Conservation (phyloP, 2,113 vertebrate species). For the Bagarius yarrelli region DNA sequence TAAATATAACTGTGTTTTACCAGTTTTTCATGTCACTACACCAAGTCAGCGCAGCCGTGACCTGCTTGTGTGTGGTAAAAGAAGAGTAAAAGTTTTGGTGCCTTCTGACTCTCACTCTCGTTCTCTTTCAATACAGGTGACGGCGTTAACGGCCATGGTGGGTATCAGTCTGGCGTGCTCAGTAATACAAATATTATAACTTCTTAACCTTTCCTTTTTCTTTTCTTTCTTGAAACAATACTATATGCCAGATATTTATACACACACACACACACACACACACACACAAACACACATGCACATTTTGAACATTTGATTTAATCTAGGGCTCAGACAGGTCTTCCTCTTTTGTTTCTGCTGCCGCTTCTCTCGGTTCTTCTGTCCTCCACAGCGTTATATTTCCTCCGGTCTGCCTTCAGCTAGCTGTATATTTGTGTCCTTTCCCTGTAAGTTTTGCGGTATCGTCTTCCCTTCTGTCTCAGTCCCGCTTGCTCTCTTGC, state of each 20-base stretch:
- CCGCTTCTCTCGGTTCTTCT: constrained; percentile 26
- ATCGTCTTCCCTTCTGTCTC: neutral
- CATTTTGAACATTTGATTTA: constrained; percentile 16
- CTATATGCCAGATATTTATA: neutral
- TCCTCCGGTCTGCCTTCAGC: constrained; percentile 33
- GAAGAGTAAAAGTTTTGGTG: constrained; percentile 1
- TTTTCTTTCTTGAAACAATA: constrained; percentile 17
- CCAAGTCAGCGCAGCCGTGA: constrained; percentile 1
- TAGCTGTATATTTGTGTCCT: constrained; percentile 23
- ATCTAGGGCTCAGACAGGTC: constrained; percentile 40
- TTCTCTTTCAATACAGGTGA: constrained; percentile 55
- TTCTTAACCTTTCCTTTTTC: constrained; percentile 33
- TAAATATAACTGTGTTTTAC: neutral
- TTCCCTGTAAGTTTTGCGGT: neutral
- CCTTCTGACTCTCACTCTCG: constrained; percentile 39
- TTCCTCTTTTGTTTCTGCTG: constrained; percentile 5
- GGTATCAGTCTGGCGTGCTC: constrained; percentile 44
- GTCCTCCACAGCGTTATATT: constrained; percentile 30
- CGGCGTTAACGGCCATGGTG: constrained; percentile 56
- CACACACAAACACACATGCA: neutral
- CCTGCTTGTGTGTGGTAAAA: constrained; percentile 26
- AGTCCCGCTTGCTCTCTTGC: constrained; percentile 7
- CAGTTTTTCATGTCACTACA: neutral
- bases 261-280: neutral
- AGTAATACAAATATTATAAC: constrained; percentile 31